phyloP scores from a whole-genome alignment of 30 jellyfish, hydroid and myxozoan species.

The Catostylus mosaicus region DNA sequence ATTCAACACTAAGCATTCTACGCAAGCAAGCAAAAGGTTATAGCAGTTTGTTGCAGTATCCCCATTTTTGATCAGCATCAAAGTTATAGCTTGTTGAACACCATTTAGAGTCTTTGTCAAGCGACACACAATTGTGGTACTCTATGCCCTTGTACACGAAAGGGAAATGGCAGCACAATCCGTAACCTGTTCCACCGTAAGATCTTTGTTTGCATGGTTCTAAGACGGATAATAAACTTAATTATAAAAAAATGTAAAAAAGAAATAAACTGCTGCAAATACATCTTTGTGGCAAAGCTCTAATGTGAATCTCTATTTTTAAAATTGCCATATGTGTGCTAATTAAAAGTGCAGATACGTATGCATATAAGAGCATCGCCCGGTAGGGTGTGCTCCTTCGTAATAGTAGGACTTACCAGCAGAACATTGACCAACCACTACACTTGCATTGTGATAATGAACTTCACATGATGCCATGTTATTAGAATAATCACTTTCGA shows the following conservation, averaged over 20 bases:
- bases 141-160: slow-evolving; percentile 65
- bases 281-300: no score
- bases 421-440: slow-evolving; percentile 76
- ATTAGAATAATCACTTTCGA: slow-evolving; percentile 86
- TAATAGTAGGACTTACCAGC: slow-evolving; percentile 93
- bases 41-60: slow-evolving; percentile 68
- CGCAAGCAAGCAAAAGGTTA: not conserved
- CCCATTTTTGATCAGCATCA: slow-evolving; percentile 85
- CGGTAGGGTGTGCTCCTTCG: no score
- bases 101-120: slow-evolving; percentile 67
- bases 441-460: slow-evolving; percentile 55
- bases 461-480: slow-evolving; percentile 92
- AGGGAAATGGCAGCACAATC: slow-evolving; percentile 98
- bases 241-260: no score
- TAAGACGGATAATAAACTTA: no score
- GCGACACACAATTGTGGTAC: slow-evolving; percentile 64
- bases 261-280: no score
- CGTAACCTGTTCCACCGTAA: slow-evolving; percentile 95
- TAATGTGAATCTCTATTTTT: no score
- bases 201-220: slow-evolving; percentile 93
- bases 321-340: no score
- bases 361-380: no score
- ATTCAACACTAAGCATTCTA: no score
- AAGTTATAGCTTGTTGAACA: slow-evolving; percentile 80
- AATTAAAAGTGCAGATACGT: no score